Evolutionary conservation across 2,888 invertebrate genomes (phyloP).

Genomic region (Erebia aethiops): DNA sequence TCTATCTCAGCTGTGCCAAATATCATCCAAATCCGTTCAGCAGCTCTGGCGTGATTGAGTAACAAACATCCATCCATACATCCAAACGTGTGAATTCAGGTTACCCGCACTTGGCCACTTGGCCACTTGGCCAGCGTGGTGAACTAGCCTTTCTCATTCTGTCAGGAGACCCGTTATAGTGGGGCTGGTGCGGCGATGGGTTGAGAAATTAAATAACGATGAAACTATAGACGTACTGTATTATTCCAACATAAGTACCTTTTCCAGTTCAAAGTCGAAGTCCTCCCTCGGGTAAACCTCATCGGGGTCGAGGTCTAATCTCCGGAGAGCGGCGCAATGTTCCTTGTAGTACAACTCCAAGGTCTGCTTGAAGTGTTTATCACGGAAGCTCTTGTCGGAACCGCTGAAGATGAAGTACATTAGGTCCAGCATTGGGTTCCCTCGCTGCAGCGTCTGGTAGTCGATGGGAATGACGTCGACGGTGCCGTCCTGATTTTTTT

Average conservation of each 20-base stretch:
- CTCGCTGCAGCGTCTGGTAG: conserved; percentile 39
- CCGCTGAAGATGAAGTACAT: conserved; percentile 36
- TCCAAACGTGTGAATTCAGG: no score
- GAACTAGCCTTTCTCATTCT: no score
- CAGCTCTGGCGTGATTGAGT: no score
- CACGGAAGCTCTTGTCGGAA: conserved; percentile 37
- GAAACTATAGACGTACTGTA: no score
- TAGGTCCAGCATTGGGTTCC: conserved; percentile 38
- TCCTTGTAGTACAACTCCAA: conserved; percentile 49
- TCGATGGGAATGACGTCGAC: conserved; percentile 39
- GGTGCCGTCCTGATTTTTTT: conserved; percentile 34
- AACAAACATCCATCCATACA: no score
- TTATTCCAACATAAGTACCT: conserved; percentile 36
- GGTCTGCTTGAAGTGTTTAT: conserved; percentile 34
- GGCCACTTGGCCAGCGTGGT: no score
- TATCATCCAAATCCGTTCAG: no score
- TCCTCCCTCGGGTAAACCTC: conserved; percentile 45
- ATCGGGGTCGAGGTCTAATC: conserved; percentile 44
- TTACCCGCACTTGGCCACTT: no score
- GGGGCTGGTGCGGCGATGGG: no score
- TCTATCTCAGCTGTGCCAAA: no score
- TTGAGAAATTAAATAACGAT: no score
- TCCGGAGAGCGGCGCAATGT: conserved; percentile 40
- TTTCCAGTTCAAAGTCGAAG: conserved; percentile 47
- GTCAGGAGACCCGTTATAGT: no score